Conservation (phyloP, 2,888 invertebrate species). For the Willowsia nigromaculata region DNA sequence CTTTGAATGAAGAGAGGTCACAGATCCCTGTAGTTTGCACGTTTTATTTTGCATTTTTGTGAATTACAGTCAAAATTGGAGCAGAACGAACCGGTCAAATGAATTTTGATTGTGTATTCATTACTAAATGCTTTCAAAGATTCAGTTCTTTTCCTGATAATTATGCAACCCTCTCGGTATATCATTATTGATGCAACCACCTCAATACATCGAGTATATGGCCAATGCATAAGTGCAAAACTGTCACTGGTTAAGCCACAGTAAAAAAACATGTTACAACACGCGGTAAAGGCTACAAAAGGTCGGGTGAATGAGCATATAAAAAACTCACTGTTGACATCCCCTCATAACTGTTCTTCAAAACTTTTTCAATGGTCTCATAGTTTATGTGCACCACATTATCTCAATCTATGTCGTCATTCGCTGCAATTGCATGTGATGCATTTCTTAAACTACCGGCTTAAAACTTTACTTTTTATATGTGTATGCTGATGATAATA, state of each 20-base stretch:
- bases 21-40: background rate
- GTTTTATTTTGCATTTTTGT: background rate
- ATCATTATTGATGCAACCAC: background rate
- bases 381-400: too few species aligned
- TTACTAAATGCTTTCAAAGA: background rate
- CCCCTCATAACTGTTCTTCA: background rate
- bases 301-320: background rate
- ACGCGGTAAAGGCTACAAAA: slow-evolving; percentile 4
- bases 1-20: slow-evolving; percentile 45
- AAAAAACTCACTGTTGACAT: background rate
- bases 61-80: slow-evolving; percentile 34
- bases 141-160: background rate
- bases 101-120: slow-evolving; percentile 6
- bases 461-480: background rate
- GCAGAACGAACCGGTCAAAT: slow-evolving; percentile 33
- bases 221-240: background rate
- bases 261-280: slow-evolving; percentile 5
- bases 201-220: background rate
- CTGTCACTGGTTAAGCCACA: background rate
- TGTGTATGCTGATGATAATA: background rate
- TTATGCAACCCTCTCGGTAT: background rate
- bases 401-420: background rate
- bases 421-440: background rate
- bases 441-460: background rate
- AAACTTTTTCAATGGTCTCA: too few species aligned